Evolutionary conservation across 2,888 invertebrate genomes (phyloP).

Genomic region (Thalpophila matura): DNA sequence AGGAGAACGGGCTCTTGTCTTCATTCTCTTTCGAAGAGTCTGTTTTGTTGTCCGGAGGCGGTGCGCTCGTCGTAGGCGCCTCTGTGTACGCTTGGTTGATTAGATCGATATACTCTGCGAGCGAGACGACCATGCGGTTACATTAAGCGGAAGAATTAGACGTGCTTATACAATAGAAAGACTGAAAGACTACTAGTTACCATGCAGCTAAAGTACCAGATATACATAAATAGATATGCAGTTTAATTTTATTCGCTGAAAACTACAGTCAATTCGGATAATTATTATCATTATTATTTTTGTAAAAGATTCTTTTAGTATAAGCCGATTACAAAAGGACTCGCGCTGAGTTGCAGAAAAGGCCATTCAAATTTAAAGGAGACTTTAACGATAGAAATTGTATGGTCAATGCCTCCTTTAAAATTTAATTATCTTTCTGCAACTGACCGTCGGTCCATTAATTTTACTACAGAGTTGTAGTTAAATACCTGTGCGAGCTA

Average conservation of each 20-base stretch:
- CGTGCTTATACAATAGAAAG: conserved; percentile 59
- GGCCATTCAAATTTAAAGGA: too few relatives aligned
- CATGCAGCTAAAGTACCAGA: conserved; percentile 46
- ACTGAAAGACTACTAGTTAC: conserved; percentile 46
- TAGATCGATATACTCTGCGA: conserved; percentile 75
- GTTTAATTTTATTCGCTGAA: conserved; percentile 36
- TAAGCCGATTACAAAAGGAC: conserved; percentile 40
- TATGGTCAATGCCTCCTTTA: too few relatives aligned
- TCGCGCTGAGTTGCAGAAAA: too few relatives aligned
- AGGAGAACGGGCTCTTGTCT: conserved; percentile 90
- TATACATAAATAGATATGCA: conserved; percentile 22
- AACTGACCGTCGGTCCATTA: too few relatives aligned
- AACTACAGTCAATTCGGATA: conserved; percentile 25
- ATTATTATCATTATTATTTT: neutral
- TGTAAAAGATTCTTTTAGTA: conserved; percentile 44
- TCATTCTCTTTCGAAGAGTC: conserved; percentile 80
- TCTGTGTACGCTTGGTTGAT: conserved; percentile 71
- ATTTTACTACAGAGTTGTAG: conserved; percentile 15
- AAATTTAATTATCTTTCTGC: too few relatives aligned
- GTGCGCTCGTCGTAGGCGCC: conserved; percentile 66
- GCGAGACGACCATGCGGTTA: conserved; percentile 80
- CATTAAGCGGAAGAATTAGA: conserved; percentile 81
- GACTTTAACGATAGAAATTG: too few relatives aligned
- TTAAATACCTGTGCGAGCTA: conserved; percentile 21
- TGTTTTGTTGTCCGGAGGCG: conserved; percentile 71